phyloP scores from a whole-genome alignment of 2,888 invertebrate species.

The Lydus trimaculatus region DNA sequence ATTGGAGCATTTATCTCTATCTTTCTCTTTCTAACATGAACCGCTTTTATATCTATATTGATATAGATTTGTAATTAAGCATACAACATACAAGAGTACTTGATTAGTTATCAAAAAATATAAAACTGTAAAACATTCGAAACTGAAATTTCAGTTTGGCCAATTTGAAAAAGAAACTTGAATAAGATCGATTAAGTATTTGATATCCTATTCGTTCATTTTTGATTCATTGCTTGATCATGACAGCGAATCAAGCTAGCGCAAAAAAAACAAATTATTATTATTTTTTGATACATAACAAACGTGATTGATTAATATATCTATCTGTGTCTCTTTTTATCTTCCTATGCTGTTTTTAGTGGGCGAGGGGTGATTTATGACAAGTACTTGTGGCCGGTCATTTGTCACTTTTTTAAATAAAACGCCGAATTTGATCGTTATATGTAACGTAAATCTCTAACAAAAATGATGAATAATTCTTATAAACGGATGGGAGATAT shows the following conservation, averaged over 20 bases:
- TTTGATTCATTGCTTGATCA: neutral
- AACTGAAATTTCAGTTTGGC: neutral
- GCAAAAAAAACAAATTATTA: neutral
- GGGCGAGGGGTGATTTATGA: conserved; percentile 44
- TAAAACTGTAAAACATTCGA: neutral
- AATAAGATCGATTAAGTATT: neutral
- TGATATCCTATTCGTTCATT: neutral
- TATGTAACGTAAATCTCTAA: conserved; percentile 1
- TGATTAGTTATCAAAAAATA: neutral
- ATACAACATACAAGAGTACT: too few relatives aligned
- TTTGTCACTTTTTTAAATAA: conserved; percentile 46
- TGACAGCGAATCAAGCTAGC: neutral
- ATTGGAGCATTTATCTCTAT: neutral
- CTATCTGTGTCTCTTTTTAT: neutral
- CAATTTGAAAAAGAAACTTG: neutral
- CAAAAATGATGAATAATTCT: neutral
- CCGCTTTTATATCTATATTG: neutral
- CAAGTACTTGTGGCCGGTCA: conserved; percentile 42
- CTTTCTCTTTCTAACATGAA: neutral
- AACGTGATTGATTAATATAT: conserved; percentile 5
- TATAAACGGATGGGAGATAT: too few relatives aligned
- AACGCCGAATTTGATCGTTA: conserved; percentile 5
- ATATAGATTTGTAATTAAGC: neutral
- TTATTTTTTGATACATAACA: neutral
- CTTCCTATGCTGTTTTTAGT: neutral